These are phyloP conservation scores for Procavia capensis DNA, from an alignment of 2,113 vertebrate genomes.

Conservation along the genomic window DNA sequence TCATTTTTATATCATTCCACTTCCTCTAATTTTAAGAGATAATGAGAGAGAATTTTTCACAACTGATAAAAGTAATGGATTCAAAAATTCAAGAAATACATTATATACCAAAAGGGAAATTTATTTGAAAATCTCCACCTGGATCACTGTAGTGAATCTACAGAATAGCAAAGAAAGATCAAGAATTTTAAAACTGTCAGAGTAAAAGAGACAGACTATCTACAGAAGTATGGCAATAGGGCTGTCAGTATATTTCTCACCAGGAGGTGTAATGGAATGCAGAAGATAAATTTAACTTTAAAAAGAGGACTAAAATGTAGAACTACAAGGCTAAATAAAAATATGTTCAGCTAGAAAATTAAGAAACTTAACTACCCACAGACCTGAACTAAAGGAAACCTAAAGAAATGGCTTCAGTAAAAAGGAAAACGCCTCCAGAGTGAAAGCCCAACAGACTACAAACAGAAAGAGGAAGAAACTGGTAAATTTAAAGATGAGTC, in stretches of 20 bases:
- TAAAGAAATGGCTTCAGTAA: background rate
- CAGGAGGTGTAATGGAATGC: background rate
- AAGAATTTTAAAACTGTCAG: background rate
- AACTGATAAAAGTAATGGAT: background rate
- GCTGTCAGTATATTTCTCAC: background rate
- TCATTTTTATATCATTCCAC: background rate
- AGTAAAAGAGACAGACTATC: background rate
- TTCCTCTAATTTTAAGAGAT: background rate
- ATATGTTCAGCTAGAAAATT: background rate
- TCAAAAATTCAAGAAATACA: background rate
- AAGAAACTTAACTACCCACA: background rate
- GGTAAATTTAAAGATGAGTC: background rate
- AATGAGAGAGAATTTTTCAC: background rate
- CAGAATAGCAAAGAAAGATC: background rate
- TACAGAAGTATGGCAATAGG: background rate
- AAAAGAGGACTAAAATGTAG: background rate
- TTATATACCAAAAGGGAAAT: background rate
- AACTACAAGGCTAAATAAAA: background rate
- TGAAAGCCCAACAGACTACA: background rate
- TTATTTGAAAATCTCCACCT: background rate
- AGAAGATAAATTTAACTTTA: background rate
- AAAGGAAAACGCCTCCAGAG: background rate
- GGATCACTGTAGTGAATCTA: background rate
- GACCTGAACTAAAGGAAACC: background rate
- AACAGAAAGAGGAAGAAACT: background rate